phyloP scores from a whole-genome alignment of 53 echinoderm and acorn worm genomes.

The Patiria pectinifera region DNA sequence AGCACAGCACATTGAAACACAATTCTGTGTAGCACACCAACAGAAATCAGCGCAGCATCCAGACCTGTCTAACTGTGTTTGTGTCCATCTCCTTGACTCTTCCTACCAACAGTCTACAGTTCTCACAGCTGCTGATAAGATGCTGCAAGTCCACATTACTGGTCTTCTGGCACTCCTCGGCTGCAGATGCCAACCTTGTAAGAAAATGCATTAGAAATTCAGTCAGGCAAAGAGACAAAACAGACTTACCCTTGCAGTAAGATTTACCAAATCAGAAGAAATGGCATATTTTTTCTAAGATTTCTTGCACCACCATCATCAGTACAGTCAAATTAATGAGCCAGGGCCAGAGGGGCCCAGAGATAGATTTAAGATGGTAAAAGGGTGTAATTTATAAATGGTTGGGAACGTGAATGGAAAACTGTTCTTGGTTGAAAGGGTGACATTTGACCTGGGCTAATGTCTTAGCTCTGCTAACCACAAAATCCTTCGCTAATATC shows the following conservation, averaged over 20 bases:
- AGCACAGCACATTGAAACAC: not conserved
- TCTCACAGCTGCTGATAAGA: slow-evolving; percentile 80
- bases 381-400: too few species aligned
- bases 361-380: too few species aligned
- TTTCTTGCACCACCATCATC: too few species aligned
- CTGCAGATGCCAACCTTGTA: slow-evolving; percentile 76
- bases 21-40: not conserved
- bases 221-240: not conserved
- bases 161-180: slow-evolving; percentile 87
- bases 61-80: slow-evolving; percentile 77
- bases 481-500: too few species aligned
- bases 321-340: too few species aligned
- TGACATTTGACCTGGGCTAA: too few species aligned
- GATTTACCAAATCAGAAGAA: not conserved
- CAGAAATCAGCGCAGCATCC: not conserved
- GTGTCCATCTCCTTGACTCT: slow-evolving; percentile 68
- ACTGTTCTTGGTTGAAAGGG: too few species aligned
- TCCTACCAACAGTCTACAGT: slow-evolving; percentile 43
- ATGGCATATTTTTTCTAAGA: not conserved
- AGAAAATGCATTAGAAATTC: not conserved
- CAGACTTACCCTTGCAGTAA: not conserved
- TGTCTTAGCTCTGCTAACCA: too few species aligned
- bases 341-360: too few species aligned
- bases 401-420: too few species aligned
- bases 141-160: slow-evolving; percentile 82